phyloP scores from a whole-genome alignment of 2,113 vertebrate genomes.

The Zosterops borbonicus region DNA sequence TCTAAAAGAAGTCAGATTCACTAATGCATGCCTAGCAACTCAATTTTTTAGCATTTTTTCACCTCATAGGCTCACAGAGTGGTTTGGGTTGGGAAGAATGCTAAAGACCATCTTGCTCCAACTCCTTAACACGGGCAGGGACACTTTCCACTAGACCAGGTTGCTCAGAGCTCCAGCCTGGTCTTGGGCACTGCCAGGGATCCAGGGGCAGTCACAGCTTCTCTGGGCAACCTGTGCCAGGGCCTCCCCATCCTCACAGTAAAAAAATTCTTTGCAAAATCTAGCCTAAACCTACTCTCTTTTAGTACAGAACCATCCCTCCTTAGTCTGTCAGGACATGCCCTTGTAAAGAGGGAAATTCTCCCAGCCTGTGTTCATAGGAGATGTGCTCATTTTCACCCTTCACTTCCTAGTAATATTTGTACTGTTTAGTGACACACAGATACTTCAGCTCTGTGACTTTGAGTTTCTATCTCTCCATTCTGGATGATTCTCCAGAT shows the following conservation, averaged over 20 bases:
- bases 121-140: fast-evolving
- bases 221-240: background rate
- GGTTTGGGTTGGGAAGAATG: background rate
- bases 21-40: background rate
- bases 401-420: background rate
- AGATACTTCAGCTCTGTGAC: background rate
- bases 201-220: background rate
- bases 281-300: background rate
- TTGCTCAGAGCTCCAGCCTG: background rate
- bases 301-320: background rate
- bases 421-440: background rate
- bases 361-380: background rate
- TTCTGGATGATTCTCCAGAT: background rate
- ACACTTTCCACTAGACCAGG: background rate
- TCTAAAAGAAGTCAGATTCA: background rate
- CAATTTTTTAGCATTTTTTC: background rate
- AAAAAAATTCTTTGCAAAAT: background rate
- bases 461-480: background rate
- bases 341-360: background rate
- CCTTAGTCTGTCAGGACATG: background rate
- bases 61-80: background rate
- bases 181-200: background rate
- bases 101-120: background rate
- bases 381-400: background rate
- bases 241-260: fast-evolving